Base-by-base conservation (phyloP, 2,888 invertebrate genomes). In the Clivina fossor region DNA sequence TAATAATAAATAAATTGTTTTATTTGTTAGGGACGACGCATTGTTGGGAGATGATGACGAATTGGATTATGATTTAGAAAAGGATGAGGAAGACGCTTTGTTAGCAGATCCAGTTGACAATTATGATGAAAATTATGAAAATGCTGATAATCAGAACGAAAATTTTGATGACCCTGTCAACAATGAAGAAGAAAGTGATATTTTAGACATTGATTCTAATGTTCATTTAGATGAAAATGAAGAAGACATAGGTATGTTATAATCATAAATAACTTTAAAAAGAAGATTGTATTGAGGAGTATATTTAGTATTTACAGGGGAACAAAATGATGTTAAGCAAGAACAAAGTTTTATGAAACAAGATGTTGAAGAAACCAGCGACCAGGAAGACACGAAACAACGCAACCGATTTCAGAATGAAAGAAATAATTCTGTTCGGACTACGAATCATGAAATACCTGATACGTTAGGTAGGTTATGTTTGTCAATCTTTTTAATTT, bases 71-170 rank as follows among this genome's bases (percentile, higher is more conserved):
- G 74, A 76, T 60, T 64, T 76, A 44, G 73, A 71, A 55, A 74
- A 74, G 61, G 75, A 76, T 41, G 76, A 76, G 62, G 76, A 76
- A 66, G 75, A 76, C 64, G 76, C 75, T 11, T 68, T 76, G 30
- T 66, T 76, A 63, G 75, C 75, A 22, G 76, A 74, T 62, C 73
- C 74, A n/a, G n/a, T n/a, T 65, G 69, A 69, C 66, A 65, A 69
- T 60, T 70, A 67, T 64, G 71, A 71, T 61, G 65, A 69, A 59
- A n/a, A n/a, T n/a, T n/a, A n/a, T n/a, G 69, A 70, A 37, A 67
- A 65, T 19, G 63, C 66, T 56, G 64, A 63, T 28, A 37, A 59
- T 32, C n/a, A 20, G 38, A 62, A 62, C 59, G 62, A 61, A n/a
- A 62, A 61, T 3, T 68, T 67, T 64, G 68, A 67, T 46, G 63